These are phyloP conservation scores for Boloria selene DNA, from an alignment of 2,888 invertebrate genomes.

Conservation along the genomic window DNA sequence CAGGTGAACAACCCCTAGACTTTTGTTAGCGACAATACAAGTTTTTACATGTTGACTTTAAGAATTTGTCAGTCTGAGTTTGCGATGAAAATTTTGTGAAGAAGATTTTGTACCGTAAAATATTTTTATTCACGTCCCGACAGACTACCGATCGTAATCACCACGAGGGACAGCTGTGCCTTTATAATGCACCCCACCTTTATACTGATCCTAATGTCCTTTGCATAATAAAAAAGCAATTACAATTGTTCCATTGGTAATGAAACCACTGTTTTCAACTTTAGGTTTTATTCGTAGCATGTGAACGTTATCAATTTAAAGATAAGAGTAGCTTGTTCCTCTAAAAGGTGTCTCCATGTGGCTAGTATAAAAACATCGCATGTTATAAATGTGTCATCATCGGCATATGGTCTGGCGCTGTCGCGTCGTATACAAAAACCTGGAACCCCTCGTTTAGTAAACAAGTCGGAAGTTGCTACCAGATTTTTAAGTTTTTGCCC, in stretches of 20 bases:
- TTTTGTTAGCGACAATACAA: slow-evolving; percentile 45
- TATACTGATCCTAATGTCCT: slow-evolving; percentile 52
- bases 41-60: slow-evolving; percentile 40
- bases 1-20: slow-evolving; percentile 69
- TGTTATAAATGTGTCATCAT: slow-evolving; percentile 64
- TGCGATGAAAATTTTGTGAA: slow-evolving; percentile 28
- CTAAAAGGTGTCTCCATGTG: slow-evolving; percentile 34
- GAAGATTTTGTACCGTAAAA: slow-evolving; percentile 33
- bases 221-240: slow-evolving; percentile 43
- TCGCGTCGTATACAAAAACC: slow-evolving; percentile 49
- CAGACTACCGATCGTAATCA: slow-evolving; percentile 57
- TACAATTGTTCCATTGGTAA: slow-evolving; percentile 40
- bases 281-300: slow-evolving; percentile 12
- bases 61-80: slow-evolving; percentile 29
- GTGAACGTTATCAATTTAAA: slow-evolving; percentile 29
- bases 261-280: slow-evolving; percentile 36
- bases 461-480: slow-evolving; percentile 56
- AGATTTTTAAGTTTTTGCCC: slow-evolving; percentile 46
- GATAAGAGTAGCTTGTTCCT: slow-evolving; percentile 29
- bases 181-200: slow-evolving; percentile 53
- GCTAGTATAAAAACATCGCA: slow-evolving; percentile 48
- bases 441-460: slow-evolving; percentile 54
- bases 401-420: slow-evolving; percentile 52
- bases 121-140: slow-evolving; percentile 41
- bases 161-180: slow-evolving; percentile 58